phyloP scores from a whole-genome alignment of 92 coral and sea anemone species.

The Epizoanthus fatuus region DNA sequence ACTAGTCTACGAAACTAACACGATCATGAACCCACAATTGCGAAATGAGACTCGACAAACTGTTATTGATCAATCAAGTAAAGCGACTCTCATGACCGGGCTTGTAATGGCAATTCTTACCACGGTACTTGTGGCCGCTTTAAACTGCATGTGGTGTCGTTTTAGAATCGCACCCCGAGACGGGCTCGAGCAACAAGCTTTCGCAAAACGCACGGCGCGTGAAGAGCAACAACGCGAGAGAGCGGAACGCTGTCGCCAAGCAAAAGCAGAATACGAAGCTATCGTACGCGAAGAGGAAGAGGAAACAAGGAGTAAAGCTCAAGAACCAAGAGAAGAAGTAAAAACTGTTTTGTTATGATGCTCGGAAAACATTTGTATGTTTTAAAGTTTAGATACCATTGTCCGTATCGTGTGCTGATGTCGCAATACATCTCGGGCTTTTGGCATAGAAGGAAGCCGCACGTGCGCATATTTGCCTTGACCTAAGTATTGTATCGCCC shows the following conservation, averaged over 20 bases:
- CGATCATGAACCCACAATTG: not conserved
- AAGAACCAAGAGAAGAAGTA: too few relatives aligned
- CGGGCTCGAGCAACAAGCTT: not conserved
- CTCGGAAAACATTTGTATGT: too few relatives aligned
- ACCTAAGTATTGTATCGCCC: too few relatives aligned
- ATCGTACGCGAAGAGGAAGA: conserved; percentile 8
- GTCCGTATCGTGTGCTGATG: too few relatives aligned
- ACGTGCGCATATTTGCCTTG: too few relatives aligned
- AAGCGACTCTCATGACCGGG: conserved; percentile 6
- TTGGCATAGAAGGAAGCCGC: too few relatives aligned
- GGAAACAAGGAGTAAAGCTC: not conserved
- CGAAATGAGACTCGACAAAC: not conserved
- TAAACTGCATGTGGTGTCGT: conserved; percentile 15
- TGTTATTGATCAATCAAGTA: not conserved
- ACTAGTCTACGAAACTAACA: not conserved
- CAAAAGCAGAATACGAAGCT: not conserved
- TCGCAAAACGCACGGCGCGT: not conserved
- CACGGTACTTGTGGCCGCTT: not conserved
- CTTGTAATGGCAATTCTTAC: not conserved
- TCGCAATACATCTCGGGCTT: too few relatives aligned
- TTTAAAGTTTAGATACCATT: too few relatives aligned
- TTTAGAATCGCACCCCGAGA: not conserved
- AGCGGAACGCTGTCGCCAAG: not conserved
- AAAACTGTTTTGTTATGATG: too few relatives aligned
- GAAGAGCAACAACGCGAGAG: not conserved